phyloP scores from a whole-genome alignment of 2,797 vertebrate species.

The Danio aesculapii region DNA sequence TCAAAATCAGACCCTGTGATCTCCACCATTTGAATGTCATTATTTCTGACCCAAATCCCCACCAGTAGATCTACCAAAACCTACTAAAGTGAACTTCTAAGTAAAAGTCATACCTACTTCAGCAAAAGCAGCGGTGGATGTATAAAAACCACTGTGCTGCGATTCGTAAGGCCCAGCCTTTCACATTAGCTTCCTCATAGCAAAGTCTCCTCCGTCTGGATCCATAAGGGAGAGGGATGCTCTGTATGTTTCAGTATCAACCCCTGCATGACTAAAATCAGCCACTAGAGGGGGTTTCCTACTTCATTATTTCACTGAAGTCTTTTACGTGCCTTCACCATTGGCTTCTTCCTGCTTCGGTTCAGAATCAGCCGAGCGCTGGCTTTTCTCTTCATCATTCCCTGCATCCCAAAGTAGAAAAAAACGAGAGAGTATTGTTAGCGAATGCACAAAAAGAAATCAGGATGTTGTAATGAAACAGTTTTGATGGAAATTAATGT shows the following conservation, averaged over 20 bases:
- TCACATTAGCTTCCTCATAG: conserved; percentile 2
- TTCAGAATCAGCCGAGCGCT: conserved; percentile 47
- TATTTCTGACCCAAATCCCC: conserved; percentile 33
- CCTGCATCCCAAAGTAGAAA: conserved; percentile 46
- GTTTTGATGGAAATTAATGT: not conserved
- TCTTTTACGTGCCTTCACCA: conserved; percentile 60
- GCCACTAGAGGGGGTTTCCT: conserved; percentile 48
- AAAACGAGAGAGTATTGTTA: not conserved
- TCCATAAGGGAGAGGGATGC: not conserved
- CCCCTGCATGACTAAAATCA: conserved; percentile 30
- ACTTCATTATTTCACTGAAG: conserved; percentile 17
- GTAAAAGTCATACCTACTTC: conserved; percentile 43
- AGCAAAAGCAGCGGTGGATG: conserved; percentile 31
- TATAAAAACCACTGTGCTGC: not conserved
- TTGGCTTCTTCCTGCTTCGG: conserved; percentile 55
- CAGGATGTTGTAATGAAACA: no score
- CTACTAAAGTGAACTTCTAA: conserved; percentile 42
- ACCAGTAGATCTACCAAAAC: conserved; percentile 42
- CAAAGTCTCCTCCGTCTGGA: conserved; percentile 7
- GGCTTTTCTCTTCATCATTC: conserved; percentile 58
- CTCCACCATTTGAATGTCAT: conserved; percentile 9
- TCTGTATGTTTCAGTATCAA: not conserved
- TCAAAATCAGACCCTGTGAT: conserved; percentile 7
- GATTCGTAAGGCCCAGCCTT: conserved; percentile 39
- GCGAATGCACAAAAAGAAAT: not conserved